Percentiles rank a stretch among this genome's conserved stretches.
These are phyloP conservation scores for Diplodus puntazzo DNA, from an alignment of 2,797 vertebrate species.

Conservation along the genomic window DNA sequence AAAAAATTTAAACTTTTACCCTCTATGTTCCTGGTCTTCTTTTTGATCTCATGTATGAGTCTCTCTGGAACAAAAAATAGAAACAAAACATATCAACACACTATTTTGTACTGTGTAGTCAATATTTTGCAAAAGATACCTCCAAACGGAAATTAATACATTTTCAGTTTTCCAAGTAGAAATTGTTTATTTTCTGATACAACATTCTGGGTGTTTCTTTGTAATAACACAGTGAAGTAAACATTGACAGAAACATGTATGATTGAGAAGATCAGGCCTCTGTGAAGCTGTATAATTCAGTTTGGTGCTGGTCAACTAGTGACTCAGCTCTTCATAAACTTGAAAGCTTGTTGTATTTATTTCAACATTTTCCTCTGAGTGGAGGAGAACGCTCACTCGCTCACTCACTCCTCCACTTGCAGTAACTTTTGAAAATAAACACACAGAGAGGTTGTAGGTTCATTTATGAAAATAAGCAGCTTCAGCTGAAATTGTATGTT, in stretches of 20 bases:
- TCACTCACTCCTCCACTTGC: background rate
- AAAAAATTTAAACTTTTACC: constrained; percentile 78
- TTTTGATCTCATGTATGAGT: constrained; percentile 88
- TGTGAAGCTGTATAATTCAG: background rate
- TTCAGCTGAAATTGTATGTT: background rate
- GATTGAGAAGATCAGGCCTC: background rate
- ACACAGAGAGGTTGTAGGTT: background rate
- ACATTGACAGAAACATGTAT: background rate
- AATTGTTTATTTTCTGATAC: background rate
- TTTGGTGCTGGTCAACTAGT: no score
- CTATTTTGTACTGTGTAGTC: background rate
- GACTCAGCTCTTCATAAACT: no score
- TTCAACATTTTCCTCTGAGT: background rate
- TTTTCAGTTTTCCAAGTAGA: background rate
- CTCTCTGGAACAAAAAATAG: constrained; percentile 82
- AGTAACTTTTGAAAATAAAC: background rate
- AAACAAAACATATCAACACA: background rate
- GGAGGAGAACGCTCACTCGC: background rate
- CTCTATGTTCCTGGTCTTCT: constrained; percentile 91
- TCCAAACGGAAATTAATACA: background rate
- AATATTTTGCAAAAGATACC: background rate
- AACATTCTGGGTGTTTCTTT: background rate
- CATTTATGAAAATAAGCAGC: background rate
- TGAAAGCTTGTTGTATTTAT: background rate
- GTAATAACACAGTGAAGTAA: background rate